Evolutionary conservation across 1,140 invertebrate species (phyloP).

Genomic region (Oryctes rhinoceros): DNA sequence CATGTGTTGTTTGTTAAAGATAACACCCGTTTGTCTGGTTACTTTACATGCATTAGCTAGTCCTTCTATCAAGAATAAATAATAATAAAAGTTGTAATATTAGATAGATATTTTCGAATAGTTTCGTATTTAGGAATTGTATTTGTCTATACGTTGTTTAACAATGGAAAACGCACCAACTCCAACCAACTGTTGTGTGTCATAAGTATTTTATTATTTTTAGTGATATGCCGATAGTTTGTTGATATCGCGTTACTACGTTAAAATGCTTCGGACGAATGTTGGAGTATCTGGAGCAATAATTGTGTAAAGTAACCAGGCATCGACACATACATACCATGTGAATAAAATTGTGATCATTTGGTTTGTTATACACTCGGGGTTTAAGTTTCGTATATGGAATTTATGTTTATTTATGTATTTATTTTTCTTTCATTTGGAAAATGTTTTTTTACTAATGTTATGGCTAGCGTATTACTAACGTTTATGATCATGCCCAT

Average conservation of each 20-base stretch:
- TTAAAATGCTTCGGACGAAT: no score
- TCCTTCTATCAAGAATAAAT: background rate
- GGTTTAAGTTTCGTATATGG: background rate
- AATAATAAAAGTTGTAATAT: no score
- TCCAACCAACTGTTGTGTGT: no score
- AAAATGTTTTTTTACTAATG: constrained; percentile 38
- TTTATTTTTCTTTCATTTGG: constrained; percentile 37
- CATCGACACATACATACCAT: background rate
- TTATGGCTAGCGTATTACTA: constrained; percentile 39
- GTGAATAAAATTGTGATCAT: background rate
- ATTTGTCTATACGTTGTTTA: no score
- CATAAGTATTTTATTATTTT: no score
- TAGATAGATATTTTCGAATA: background rate
- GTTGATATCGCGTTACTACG: no score
- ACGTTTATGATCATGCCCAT: constrained; percentile 39
- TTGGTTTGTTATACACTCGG: background rate
- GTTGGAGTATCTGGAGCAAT: no score
- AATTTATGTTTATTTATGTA: constrained; percentile 38
- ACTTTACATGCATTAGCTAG: background rate
- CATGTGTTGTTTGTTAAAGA: constrained; percentile 5
- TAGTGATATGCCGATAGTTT: no score
- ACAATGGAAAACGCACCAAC: no score
- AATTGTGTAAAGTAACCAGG: background rate
- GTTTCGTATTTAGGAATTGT: no score
- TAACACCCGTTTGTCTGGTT: constrained; percentile 9